Percentiles rank a stretch among this genome's conserved stretches.
phyloP scores from a whole-genome alignment of 2,797 vertebrate genomes.

The Dallia pectoralis region DNA sequence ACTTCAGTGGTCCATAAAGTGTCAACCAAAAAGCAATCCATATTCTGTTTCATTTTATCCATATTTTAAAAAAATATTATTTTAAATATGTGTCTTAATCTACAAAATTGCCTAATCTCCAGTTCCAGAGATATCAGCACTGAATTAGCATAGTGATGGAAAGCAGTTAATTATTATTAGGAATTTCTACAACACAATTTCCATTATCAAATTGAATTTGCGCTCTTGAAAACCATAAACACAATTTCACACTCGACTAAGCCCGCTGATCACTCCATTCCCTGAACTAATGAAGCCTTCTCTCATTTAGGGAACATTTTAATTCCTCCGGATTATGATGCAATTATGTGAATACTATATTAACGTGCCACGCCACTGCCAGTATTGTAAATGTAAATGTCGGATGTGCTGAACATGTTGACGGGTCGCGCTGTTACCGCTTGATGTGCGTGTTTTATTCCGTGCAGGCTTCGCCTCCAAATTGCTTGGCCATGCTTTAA shows the following conservation, averaged over 20 bases:
- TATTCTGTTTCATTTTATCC: too few relatives aligned
- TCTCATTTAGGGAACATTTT: constrained; percentile 37
- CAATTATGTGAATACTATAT: constrained; percentile 42
- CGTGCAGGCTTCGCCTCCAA: constrained; percentile 57
- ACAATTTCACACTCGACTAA: constrained; percentile 79
- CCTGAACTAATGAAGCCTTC: constrained; percentile 30
- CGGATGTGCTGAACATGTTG: constrained; percentile 2
- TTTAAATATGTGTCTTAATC: constrained; percentile 71
- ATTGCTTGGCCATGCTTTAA: constrained; percentile 73
- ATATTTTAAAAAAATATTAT: constrained; percentile 34
- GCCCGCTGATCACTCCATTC: constrained; percentile 71
- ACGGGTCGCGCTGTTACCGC: constrained; percentile 46
- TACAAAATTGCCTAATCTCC: constrained; percentile 67
- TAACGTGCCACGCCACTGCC: constrained; percentile 19
- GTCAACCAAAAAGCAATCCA: constrained; percentile 67
- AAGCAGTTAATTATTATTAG: constrained; percentile 78
- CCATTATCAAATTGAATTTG: constrained; percentile 77
- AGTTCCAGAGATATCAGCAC: constrained; percentile 68
- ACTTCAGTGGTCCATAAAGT: constrained; percentile 66
- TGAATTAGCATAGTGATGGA: constrained; percentile 77
- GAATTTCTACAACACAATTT: constrained; percentile 78
- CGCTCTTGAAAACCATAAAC: constrained; percentile 78
- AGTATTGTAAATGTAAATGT: constrained; percentile 15
- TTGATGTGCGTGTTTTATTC: constrained; percentile 41
- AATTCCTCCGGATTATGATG: constrained; percentile 46